Evolutionary conservation across 2,888 invertebrate genomes (phyloP).

Genomic region (Nymphalis urticae): DNA sequence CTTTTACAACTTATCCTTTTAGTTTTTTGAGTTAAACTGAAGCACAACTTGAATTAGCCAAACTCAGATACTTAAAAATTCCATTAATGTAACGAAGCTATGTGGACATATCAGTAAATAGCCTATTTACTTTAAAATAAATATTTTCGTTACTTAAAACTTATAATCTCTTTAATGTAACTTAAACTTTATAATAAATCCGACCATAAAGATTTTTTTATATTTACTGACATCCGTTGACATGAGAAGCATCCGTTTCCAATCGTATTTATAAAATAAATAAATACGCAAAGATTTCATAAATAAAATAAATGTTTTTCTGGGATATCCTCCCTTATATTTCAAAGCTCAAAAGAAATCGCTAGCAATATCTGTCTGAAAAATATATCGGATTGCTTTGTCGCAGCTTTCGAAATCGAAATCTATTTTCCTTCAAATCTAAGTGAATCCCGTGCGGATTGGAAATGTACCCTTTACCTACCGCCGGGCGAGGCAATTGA

Average conservation of each 20-base stretch:
- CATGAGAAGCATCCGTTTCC: no score
- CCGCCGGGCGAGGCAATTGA: constrained; percentile 81
- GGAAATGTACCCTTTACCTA: constrained; percentile 82
- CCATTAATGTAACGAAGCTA: no score
- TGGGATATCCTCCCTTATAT: constrained; percentile 77
- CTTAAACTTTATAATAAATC: neutral
- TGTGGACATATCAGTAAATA: neutral
- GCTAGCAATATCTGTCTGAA: constrained; percentile 82
- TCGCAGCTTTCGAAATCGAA: constrained; percentile 82
- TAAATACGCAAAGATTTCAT: constrained; percentile 29
- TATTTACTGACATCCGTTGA: no score
- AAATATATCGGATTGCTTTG: constrained; percentile 83
- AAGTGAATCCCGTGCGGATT: constrained; percentile 82
- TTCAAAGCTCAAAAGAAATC: constrained; percentile 82
- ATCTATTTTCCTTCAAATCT: constrained; percentile 83
- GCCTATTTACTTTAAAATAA: neutral
- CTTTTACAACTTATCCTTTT: constrained; percentile 48
- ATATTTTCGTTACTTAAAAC: neutral
- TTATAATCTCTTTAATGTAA: neutral
- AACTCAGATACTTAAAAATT: no score
- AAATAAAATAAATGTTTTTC: constrained; percentile 68
- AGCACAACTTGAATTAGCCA: constrained; percentile 14
- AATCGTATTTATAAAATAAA: neutral
- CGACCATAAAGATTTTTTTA: no score
- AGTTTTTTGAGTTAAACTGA: constrained; percentile 19